Evolutionary conservation across 1,140 invertebrate genomes (phyloP).

Genomic region (Hydropsyche tenuis): DNA sequence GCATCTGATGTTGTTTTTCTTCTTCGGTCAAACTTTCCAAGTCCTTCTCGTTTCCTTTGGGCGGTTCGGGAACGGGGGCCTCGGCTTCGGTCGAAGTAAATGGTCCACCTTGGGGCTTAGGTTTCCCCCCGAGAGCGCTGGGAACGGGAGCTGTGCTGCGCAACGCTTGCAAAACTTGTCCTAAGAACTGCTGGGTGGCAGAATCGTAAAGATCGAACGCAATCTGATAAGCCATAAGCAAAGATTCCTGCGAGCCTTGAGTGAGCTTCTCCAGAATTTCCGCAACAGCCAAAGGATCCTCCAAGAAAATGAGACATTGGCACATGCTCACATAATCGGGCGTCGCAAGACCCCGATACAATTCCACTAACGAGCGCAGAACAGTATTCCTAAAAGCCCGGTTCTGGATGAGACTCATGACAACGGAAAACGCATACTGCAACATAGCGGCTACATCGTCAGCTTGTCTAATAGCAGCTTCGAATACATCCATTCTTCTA

Average conservation of each 20-base stretch:
- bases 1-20: constrained; percentile 84
- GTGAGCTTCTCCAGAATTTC: constrained; percentile 89
- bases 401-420: constrained; percentile 95
- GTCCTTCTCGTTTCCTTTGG: constrained; percentile 61
- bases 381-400: constrained; percentile 90
- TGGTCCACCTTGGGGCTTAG: constrained; percentile 69
- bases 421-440: constrained; percentile 93
- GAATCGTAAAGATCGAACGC: constrained; percentile 99
- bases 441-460: constrained; percentile 92
- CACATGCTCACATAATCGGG: constrained; percentile 97
- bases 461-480: constrained; percentile 87
- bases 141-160: constrained; percentile 84
- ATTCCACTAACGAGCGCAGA: constrained; percentile 83
- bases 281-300: constrained; percentile 90
- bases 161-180: constrained; percentile 84
- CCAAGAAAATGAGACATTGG: constrained; percentile 95
- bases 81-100: constrained; percentile 50
- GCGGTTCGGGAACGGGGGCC: constrained; percentile 58
- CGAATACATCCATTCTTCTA: constrained; percentile 92
- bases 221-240: constrained; percentile 97
- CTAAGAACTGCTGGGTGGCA: constrained; percentile 96
- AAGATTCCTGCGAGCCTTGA: constrained; percentile 73
- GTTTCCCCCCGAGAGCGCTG: constrained; percentile 73
- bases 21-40: constrained; percentile 73
- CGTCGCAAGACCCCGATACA: constrained; percentile 85